Percentiles rank a stretch among this genome's conserved stretches.
Evolutionary conservation across 2,888 invertebrate species (phyloP).

Genomic region (Physocephala rufipes): DNA sequence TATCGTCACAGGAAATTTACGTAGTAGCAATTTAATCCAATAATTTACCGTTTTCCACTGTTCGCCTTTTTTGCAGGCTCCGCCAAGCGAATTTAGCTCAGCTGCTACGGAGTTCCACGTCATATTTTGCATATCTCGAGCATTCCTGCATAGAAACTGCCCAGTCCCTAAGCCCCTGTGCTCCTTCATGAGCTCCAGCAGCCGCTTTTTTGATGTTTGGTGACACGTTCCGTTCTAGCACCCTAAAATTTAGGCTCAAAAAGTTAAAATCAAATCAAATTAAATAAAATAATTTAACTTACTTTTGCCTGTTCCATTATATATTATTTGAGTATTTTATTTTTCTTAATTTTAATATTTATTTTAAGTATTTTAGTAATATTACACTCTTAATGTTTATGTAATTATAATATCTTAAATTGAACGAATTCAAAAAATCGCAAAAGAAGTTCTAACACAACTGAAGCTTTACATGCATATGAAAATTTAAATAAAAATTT

Average conservation of each 20-base stretch:
- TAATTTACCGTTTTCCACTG: constrained; percentile 21
- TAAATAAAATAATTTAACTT: constrained; percentile 1
- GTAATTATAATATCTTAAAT: too few species aligned
- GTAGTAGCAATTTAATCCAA: not conserved
- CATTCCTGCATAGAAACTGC: constrained; percentile 9
- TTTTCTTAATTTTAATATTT: too few species aligned
- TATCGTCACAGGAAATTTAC: not conserved
- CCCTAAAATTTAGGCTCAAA: not conserved
- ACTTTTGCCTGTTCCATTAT: not conserved
- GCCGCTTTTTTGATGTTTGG: too few species aligned
- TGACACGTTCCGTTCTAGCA: too few species aligned
- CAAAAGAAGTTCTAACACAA: constrained; percentile 5
- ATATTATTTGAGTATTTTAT: constrained; percentile 5
- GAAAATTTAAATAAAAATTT: not conserved
- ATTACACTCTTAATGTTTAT: too few species aligned
- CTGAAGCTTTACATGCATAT: constrained; percentile 12
- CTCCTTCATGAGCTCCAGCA: constrained; percentile 24
- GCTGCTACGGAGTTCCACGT: constrained; percentile 5
- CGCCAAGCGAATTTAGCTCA: constrained; percentile 14
- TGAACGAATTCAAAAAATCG: not conserved
- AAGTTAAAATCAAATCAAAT: not conserved
- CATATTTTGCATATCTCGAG: not conserved
- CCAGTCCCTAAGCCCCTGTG: constrained; percentile 8
- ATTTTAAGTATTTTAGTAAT: too few species aligned
- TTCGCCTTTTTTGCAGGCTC: constrained; percentile 4